These are phyloP conservation scores for Eurosta solidaginis DNA, from an alignment of 1,140 invertebrate genomes.

Conservation along the genomic window DNA sequence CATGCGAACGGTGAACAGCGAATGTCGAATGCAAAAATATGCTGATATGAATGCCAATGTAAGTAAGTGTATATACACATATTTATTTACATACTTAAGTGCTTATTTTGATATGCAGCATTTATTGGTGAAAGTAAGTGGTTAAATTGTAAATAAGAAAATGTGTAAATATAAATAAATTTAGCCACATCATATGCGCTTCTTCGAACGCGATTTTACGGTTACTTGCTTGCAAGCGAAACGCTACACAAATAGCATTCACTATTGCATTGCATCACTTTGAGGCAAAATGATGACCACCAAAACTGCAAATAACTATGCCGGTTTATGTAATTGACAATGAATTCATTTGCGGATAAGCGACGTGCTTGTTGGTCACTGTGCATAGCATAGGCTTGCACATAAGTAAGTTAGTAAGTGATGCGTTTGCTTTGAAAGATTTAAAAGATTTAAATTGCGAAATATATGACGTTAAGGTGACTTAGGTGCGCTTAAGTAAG, in stretches of 20 bases:
- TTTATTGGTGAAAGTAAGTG: slow-evolving; percentile 20
- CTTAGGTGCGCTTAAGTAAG: too few species aligned
- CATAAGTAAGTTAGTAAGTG: neutral
- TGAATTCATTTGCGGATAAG: neutral
- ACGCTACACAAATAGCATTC: neutral
- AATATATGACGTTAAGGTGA: too few species aligned
- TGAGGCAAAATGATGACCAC: neutral
- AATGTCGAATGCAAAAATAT: neutral
- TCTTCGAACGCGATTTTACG: neutral
- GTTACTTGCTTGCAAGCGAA: neutral
- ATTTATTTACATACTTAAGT: neutral
- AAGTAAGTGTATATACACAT: neutral
- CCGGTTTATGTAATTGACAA: slow-evolving; percentile 3
- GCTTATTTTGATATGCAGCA: too few species aligned
- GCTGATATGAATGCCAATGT: neutral
- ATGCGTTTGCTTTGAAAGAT: neutral
- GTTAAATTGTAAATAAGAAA: neutral
- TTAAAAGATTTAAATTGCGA: neutral
- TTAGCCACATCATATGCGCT: neutral
- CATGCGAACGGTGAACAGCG: too few species aligned
- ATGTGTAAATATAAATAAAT: neutral
- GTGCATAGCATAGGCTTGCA: neutral
- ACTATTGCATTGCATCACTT: neutral
- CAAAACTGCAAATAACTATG: too few species aligned
- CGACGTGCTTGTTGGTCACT: neutral